Percentiles rank a stretch among this genome's conserved stretches.
Evolutionary conservation across 2,113 vertebrate species (phyloP).

Genomic region (Uropsilus gracilis): DNA sequence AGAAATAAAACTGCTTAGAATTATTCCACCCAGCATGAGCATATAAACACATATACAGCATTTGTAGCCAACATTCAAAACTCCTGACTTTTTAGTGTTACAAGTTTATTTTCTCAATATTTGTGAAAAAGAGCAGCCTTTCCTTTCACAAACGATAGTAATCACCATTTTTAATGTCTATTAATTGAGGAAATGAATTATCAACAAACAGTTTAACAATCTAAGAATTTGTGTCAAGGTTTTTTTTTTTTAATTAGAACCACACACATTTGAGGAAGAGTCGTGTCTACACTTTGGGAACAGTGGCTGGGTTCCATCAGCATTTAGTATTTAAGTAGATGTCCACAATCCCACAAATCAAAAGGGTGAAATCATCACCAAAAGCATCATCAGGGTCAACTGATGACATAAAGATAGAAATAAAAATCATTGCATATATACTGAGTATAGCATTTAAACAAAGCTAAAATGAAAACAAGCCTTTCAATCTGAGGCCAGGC

Average conservation of each 20-base stretch:
- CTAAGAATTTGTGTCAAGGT: background rate
- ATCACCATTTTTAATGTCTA: background rate
- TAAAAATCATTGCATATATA: background rate
- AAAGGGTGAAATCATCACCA: background rate
- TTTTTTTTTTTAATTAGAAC: background rate
- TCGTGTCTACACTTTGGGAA: fast-evolving
- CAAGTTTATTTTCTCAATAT: background rate
- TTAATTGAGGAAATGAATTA: background rate
- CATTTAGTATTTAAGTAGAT: too few relatives aligned
- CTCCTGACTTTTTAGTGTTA: background rate
- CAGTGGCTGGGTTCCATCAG: background rate
- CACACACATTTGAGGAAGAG: background rate
- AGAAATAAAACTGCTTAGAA: background rate
- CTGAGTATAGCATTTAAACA: background rate
- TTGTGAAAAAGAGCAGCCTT: background rate
- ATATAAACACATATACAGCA: background rate
- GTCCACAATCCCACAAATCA: background rate
- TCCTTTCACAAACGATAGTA: background rate
- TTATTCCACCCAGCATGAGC: background rate
- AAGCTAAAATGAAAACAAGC: background rate
- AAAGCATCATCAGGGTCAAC: background rate
- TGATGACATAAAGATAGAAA: background rate
- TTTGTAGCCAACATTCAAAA: too few relatives aligned
- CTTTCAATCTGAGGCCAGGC: background rate
- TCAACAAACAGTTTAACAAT: background rate